Percentiles rank a stretch among this genome's conserved stretches.
These are phyloP conservation scores for Oceanites oceanicus DNA, from an alignment of 2,113 vertebrate species.

Conservation along the genomic window DNA sequence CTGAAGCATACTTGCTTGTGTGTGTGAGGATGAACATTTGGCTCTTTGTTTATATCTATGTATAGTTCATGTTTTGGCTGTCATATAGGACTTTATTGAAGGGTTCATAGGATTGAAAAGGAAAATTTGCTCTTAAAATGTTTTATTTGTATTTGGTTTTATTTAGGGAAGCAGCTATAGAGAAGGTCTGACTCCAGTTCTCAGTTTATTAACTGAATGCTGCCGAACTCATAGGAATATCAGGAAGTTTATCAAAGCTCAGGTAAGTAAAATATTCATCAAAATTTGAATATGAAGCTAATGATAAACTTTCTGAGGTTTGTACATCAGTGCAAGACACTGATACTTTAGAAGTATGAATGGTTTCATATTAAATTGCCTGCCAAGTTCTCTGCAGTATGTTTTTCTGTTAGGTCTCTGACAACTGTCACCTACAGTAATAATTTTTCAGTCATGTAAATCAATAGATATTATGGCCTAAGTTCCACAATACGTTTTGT, in stretches of 20 bases:
- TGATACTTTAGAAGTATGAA: neutral
- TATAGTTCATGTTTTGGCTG: neutral
- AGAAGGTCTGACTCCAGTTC: conserved; percentile 95
- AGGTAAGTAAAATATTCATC: conserved; percentile 75
- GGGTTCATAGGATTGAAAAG: neutral
- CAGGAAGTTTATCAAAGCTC: conserved; percentile 94
- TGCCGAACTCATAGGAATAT: conserved; percentile 92
- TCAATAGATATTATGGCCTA: neutral
- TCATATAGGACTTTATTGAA: neutral
- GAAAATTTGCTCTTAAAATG: neutral
- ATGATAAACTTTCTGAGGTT: neutral
- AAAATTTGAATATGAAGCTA: neutral
- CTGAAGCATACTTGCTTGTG: neutral
- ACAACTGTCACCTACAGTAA: neutral
- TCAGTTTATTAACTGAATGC: conserved; percentile 92
- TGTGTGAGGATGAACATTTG: neutral
- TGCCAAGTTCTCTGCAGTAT: neutral
- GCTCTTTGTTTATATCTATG: neutral
- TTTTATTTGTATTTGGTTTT: neutral
- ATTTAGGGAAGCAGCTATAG: conserved; percentile 92
- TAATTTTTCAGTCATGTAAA: neutral
- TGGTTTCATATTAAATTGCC: neutral
- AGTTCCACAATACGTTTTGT: neutral
- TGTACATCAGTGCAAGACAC: neutral
- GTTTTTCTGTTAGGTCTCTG: neutral